Percentiles rank a stretch among this genome's conserved stretches.
Conservation (phyloP, 2,113 vertebrate species). For the Chloebia gouldiae region DNA sequence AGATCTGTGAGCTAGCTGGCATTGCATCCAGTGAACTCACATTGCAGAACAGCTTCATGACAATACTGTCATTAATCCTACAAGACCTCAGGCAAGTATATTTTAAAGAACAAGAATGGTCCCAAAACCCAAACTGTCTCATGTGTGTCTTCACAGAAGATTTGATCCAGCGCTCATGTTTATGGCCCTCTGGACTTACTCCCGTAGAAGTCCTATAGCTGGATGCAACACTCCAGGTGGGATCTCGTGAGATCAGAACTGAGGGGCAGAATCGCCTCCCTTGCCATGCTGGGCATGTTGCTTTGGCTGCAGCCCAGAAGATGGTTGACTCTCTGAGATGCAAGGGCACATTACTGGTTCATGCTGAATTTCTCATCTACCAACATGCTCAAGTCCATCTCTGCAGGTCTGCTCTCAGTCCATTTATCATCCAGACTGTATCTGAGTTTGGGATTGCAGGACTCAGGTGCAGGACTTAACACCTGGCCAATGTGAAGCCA, state of each 20-base stretch:
- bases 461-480: background rate
- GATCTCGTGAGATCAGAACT: background rate
- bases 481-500: no score
- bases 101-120: background rate
- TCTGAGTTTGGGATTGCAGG: background rate
- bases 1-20: background rate
- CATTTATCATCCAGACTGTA: background rate
- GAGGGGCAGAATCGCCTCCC: background rate
- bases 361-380: background rate
- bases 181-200: background rate
- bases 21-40: background rate
- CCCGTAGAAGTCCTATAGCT: background rate
- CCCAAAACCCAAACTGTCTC: background rate
- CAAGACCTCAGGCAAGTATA: background rate
- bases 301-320: background rate
- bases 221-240: background rate
- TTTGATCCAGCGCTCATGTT: background rate
- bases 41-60: background rate
- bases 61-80: background rate
- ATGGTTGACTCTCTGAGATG: accelerated
- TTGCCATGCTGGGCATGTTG: accelerated
- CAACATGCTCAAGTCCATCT: background rate
- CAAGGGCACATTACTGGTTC: background rate
- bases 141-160: background rate
- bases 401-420: background rate